Percentiles rank a stretch among this genome's conserved stretches.
phyloP scores from a whole-genome alignment of 2,797 vertebrate genomes.

The Dallia pectoralis region DNA sequence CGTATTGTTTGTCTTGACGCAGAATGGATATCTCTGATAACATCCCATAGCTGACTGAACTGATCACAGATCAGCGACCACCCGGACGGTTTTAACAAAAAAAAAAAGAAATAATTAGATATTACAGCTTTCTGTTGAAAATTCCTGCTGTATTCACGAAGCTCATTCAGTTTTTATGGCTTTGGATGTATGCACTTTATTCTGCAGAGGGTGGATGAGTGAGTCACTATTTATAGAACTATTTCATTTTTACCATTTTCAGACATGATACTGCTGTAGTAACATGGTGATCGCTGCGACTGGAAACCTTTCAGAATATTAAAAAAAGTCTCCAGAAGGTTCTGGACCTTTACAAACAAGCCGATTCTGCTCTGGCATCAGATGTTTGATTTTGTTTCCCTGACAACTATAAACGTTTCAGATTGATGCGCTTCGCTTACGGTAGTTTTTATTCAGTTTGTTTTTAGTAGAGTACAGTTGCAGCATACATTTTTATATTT shows the following conservation, averaged over 20 bases:
- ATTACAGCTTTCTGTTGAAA: background rate
- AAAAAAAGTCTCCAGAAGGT: too few species aligned
- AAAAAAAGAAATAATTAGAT: background rate
- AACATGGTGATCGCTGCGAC: too few species aligned
- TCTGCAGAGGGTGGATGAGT: background rate
- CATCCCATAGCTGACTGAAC: conserved; percentile 42
- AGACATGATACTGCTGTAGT: too few species aligned
- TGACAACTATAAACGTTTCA: too few species aligned
- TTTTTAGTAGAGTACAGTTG: too few species aligned
- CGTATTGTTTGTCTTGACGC: conserved; percentile 63
- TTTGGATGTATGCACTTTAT: background rate
- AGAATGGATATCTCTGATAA: conserved; percentile 59
- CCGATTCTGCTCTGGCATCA: too few species aligned
- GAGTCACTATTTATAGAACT: background rate
- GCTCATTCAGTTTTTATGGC: background rate
- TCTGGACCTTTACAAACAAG: too few species aligned
- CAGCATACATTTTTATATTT: too few species aligned
- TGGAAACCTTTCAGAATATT: too few species aligned
- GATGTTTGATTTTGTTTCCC: too few species aligned
- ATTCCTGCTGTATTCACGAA: background rate
- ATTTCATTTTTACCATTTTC: background rate
- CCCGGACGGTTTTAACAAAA: conserved; percentile 56
- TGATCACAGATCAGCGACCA: conserved; percentile 53
- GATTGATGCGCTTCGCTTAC: too few species aligned
- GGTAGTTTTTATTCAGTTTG: too few species aligned